Conservation (phyloP, 1,140 invertebrate species). For the Saccostrea echinata region DNA sequence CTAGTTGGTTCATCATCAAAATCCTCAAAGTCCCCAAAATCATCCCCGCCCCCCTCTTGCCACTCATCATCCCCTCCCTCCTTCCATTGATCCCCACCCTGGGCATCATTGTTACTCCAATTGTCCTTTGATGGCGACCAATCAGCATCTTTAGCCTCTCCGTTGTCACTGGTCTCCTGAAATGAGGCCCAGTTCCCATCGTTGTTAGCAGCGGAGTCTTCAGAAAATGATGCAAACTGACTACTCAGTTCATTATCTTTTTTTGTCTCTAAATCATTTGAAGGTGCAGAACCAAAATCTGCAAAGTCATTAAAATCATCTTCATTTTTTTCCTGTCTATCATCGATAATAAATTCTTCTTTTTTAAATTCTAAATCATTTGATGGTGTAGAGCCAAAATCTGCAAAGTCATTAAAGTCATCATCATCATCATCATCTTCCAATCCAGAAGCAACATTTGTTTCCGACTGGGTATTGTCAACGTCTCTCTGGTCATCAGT, state of each 20-base stretch:
- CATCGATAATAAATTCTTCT: background rate
- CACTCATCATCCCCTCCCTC: background rate
- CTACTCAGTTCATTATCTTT: background rate
- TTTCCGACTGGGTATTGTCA: constrained; percentile 7
- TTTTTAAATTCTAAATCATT: constrained; percentile 13
- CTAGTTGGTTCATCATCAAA: constrained; percentile 11
- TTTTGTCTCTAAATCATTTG: constrained; percentile 3
- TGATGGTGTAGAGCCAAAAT: constrained; percentile 45
- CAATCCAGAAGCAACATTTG: background rate
- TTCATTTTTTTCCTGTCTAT: constrained; percentile 28
- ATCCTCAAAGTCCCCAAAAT: constrained; percentile 40
- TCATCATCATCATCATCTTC: constrained; percentile 43
- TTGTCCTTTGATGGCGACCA: background rate
- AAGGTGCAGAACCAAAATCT: constrained; percentile 47
- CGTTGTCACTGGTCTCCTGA: constrained; percentile 37
- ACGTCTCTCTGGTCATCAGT: background rate
- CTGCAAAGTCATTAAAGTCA: constrained; percentile 49
- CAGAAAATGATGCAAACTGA: constrained; percentile 22
- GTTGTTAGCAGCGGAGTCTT: constrained; percentile 40
- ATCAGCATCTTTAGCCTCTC: background rate
- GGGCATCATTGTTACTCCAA: background rate
- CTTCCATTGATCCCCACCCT: background rate
- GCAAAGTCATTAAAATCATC: constrained; percentile 53
- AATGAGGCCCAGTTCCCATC: constrained; percentile 51
- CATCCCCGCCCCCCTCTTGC: background rate